These are phyloP conservation scores for Nesogale talazaci DNA, from an alignment of 2,113 vertebrate species.

Conservation along the genomic window DNA sequence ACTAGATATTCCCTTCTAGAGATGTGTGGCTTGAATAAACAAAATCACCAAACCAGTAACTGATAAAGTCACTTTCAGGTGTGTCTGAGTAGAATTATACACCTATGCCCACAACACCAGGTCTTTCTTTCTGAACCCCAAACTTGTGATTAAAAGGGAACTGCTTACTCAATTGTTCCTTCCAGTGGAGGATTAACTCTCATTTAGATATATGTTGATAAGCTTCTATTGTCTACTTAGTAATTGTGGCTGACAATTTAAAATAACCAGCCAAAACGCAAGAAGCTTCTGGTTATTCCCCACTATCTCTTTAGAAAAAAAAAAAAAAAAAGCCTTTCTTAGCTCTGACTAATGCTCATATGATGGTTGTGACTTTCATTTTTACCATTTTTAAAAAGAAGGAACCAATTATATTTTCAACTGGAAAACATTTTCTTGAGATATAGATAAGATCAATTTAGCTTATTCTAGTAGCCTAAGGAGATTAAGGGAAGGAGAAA, in stretches of 20 bases:
- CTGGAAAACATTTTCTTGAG: conserved; percentile 17
- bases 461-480: conserved; percentile 13
- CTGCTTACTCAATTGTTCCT: background rate
- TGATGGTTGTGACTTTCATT: background rate
- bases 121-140: background rate
- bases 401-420: background rate
- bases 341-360: background rate
- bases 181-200: background rate
- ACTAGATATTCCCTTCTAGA: background rate
- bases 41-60: background rate
- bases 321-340: background rate
- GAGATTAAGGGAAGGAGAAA: background rate
- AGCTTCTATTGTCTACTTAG: background rate
- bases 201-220: background rate
- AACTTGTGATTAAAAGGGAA: background rate
- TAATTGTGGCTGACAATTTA: background rate
- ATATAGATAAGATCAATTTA: background rate
- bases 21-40: background rate
- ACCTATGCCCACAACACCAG: background rate
- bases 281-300: background rate
- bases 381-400: background rate
- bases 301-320: background rate
- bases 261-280: conserved; percentile 7
- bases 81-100: background rate
- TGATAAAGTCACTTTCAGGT: background rate